Evolutionary conservation across 53 echinoderm and acorn worm species (phyloP).

Genomic region (Hippasteria phrygiana): DNA sequence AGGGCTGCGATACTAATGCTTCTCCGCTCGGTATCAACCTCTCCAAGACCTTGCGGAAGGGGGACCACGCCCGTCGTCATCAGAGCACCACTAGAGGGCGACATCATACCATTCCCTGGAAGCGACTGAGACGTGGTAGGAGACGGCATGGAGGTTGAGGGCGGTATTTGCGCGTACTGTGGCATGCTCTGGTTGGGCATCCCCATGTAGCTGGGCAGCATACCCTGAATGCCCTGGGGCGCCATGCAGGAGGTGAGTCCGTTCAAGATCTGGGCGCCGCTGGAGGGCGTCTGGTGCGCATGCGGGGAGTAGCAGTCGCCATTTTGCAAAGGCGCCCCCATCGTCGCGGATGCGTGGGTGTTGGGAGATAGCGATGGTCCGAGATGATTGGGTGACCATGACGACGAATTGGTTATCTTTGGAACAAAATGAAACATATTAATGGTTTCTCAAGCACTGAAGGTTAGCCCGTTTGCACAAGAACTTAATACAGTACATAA

Average conservation of each 20-base stretch:
- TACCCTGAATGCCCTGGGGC: conserved; percentile 74
- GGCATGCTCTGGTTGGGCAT: conserved; percentile 73
- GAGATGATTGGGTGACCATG: conserved; percentile 56
- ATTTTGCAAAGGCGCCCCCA: conserved; percentile 58
- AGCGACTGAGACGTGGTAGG: conserved; percentile 42
- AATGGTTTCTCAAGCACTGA: background rate
- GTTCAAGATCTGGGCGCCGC: conserved; percentile 55
- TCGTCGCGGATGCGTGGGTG: conserved; percentile 40
- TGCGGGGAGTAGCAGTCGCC: conserved; percentile 42
- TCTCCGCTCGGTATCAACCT: conserved; percentile 83
- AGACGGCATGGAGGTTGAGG: conserved; percentile 69
- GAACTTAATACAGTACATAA: no score
- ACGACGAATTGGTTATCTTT: conserved; percentile 36
- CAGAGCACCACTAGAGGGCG: conserved; percentile 23
- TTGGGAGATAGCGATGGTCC: conserved; percentile 52
- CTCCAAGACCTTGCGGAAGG: conserved; percentile 58
- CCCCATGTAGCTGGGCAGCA: conserved; percentile 94
- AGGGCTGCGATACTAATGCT: conserved; percentile 93
- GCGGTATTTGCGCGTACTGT: conserved; percentile 77
- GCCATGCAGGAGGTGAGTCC: conserved; percentile 87
- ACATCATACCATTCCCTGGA: background rate
- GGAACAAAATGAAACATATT: background rate
- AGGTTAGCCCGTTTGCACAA: background rate
- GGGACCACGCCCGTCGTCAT: conserved; percentile 60
- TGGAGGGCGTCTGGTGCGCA: conserved; percentile 55